Percentiles rank a stretch among this genome's conserved stretches.
Evolutionary conservation across 1,140 invertebrate species (phyloP).

Genomic region (Eurosta solidaginis): DNA sequence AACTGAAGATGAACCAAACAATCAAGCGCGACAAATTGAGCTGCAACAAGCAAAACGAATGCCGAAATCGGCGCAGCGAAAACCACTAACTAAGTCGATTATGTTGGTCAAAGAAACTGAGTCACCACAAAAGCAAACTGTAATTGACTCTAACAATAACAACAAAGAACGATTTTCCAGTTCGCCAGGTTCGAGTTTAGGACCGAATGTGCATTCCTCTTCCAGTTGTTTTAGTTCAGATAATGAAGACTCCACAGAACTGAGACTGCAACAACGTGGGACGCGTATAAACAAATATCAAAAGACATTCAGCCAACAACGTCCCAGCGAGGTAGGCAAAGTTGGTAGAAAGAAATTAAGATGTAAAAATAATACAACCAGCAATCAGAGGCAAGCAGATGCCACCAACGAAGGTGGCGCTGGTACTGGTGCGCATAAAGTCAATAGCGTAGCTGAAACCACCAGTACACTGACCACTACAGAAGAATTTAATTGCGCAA

Average conservation of each 20-base stretch:
- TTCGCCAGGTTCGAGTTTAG: conserved; percentile 65
- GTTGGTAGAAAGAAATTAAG: conserved; percentile 28
- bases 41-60: not conserved
- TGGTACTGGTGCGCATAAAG: not conserved
- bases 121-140: not conserved
- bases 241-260: conserved; percentile 55
- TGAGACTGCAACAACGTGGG: not conserved
- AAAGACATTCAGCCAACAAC: not conserved
- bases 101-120: conserved; percentile 30
- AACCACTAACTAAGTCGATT: not conserved
- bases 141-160: too few relatives aligned
- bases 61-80: not conserved
- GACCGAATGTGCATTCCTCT: conserved; percentile 70
- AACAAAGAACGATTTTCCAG: conserved; percentile 58
- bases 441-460: not conserved
- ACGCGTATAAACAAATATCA: not conserved
- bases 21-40: conserved; percentile 31
- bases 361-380: not conserved
- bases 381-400: not conserved
- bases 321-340: not conserved
- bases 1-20: conserved; percentile 43
- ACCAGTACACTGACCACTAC: not conserved
- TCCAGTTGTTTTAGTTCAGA: conserved; percentile 66
- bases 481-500: not conserved
- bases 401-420: not conserved